Percentiles rank a stretch among this genome's conserved stretches.
Conservation (phyloP, 2,113 vertebrate genomes). For the Cryptotis parvus region DNA sequence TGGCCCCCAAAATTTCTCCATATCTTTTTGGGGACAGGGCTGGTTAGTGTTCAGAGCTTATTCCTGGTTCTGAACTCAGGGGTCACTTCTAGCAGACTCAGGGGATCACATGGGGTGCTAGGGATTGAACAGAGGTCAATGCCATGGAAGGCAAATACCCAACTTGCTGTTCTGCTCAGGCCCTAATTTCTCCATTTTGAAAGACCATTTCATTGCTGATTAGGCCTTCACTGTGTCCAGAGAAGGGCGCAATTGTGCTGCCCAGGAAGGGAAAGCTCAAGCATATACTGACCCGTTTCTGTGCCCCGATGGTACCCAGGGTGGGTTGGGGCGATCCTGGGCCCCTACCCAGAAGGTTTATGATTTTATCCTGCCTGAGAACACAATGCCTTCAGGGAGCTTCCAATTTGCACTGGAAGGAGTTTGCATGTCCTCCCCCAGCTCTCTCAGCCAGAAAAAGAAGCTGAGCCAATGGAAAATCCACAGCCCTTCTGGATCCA, state of each 20-base stretch:
- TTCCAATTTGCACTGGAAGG: not conserved
- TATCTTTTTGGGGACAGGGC: too few relatives aligned
- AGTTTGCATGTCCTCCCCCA: not conserved
- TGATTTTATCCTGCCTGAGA: fast-evolving
- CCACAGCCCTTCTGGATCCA: not conserved
- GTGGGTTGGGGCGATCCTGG: not conserved
- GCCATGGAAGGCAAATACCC: too few relatives aligned
- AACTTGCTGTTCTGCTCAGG: too few relatives aligned
- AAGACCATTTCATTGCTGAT: not conserved
- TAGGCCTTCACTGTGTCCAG: not conserved
- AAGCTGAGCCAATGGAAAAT: not conserved
- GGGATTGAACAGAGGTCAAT: too few relatives aligned
- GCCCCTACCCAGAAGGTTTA: not conserved
- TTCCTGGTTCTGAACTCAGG: too few relatives aligned
- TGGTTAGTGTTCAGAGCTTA: too few relatives aligned
- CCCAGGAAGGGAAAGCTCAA: not conserved
- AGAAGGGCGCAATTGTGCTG: not conserved
- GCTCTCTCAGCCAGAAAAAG: not conserved
- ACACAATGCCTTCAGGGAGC: not conserved
- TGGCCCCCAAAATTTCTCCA: too few relatives aligned
- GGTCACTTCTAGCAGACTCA: too few relatives aligned
- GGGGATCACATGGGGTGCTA: too few relatives aligned
- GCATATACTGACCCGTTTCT: not conserved
- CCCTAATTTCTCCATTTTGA: not conserved
- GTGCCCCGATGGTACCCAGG: too few relatives aligned